Conservation (phyloP, 2,797 vertebrate genomes). For the Rhinogobio ventralis region DNA sequence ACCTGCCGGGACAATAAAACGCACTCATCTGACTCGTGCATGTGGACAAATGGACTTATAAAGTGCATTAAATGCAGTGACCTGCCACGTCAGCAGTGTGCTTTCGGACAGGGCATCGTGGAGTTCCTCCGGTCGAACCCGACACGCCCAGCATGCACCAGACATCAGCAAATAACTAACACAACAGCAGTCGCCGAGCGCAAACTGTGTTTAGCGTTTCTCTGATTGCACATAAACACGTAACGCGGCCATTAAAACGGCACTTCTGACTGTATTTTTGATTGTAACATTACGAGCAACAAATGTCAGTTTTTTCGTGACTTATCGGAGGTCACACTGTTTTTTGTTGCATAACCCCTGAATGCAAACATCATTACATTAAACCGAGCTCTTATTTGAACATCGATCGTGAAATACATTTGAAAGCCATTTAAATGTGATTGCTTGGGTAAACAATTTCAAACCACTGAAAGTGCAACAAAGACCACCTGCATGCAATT, state of each 20-base stretch:
- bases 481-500: background rate
- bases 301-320: background rate
- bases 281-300: background rate
- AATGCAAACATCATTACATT: background rate
- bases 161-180: no score
- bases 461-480: no score
- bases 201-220: no score
- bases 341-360: background rate
- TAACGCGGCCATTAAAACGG: background rate
- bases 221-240: conserved; percentile 2
- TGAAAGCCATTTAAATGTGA: conserved; percentile 2
- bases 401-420: background rate
- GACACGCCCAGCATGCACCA: no score
- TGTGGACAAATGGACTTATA: background rate
- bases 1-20: background rate
- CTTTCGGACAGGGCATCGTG: conserved; percentile 58
- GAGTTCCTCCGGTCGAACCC: conserved; percentile 52
- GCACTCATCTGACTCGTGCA: background rate
- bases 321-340: background rate
- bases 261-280: background rate
- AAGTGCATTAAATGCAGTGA: conserved; percentile 20
- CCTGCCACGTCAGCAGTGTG: conserved; percentile 60
- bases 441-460: background rate
- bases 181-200: no score
- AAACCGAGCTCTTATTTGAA: background rate